Evolutionary conservation across 2,113 vertebrate genomes (phyloP).

Genomic region (Amazona guildingii): DNA sequence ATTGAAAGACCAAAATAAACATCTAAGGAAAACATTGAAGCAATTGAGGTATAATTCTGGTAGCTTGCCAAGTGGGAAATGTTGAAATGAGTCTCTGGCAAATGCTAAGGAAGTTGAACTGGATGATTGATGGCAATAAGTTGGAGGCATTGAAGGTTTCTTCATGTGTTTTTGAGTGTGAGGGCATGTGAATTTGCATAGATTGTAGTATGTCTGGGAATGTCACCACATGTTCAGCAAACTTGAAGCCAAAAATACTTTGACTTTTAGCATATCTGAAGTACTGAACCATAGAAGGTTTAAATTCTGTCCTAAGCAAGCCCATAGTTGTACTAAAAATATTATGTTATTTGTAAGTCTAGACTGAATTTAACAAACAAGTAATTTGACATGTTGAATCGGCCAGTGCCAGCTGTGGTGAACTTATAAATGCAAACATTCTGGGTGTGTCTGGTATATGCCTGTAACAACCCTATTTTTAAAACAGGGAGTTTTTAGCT

Average conservation of each 20-base stretch:
- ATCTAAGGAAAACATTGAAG: slow-evolving; percentile 15
- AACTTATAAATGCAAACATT: neutral
- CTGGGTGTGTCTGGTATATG: neutral
- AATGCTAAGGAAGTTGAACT: neutral
- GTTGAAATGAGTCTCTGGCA: neutral
- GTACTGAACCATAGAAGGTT: slow-evolving; percentile 50
- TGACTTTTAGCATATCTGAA: slow-evolving; percentile 37
- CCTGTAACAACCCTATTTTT: neutral
- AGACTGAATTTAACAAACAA: slow-evolving; percentile 47
- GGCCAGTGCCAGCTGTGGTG: neutral
- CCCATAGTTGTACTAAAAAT: slow-evolving; percentile 40
- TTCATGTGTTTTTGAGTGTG: neutral
- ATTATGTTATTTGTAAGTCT: slow-evolving; percentile 47
- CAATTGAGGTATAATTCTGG: neutral
- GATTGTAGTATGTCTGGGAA: neutral
- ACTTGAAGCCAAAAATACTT: slow-evolving; percentile 40
- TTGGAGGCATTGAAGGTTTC: neutral
- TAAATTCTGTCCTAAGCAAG: slow-evolving; percentile 19
- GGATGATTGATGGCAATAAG: neutral
- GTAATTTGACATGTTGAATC: neutral
- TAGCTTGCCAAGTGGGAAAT: neutral
- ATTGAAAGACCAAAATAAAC: slow-evolving; percentile 32
- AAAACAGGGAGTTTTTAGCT: neutral
- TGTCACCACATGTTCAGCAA: neutral
- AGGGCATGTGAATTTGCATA: slow-evolving; percentile 2